phyloP scores from a whole-genome alignment of 2,113 vertebrate genomes.

The Irena cyanogastra region DNA sequence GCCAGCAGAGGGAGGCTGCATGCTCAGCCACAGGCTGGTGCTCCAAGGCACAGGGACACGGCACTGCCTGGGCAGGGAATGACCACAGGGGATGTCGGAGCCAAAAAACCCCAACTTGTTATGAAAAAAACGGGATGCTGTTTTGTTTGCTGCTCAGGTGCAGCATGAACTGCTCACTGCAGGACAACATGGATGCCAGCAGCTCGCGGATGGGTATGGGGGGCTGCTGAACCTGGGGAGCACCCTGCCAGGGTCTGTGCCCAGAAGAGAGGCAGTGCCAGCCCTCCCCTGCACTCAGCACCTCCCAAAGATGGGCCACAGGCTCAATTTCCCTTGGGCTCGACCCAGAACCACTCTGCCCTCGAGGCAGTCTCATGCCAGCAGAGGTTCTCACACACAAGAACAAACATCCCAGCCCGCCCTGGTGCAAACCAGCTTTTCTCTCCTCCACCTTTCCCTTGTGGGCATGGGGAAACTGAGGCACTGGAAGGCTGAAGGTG shows the following conservation, averaged over 20 bases:
- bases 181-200: background rate
- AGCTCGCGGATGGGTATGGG: background rate
- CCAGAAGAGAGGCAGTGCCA: background rate
- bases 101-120: rapidly evolving
- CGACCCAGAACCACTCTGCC: background rate
- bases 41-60: background rate
- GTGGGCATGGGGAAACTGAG: background rate
- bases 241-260: background rate
- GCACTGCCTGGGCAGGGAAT: background rate
- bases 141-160: background rate
- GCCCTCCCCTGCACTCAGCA: background rate
- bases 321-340: background rate
- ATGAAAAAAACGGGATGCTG: background rate
- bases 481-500: background rate
- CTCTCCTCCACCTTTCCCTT: background rate
- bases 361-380: background rate
- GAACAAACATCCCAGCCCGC: background rate
- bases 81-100: rapidly evolving
- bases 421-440: background rate
- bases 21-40: background rate
- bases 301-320: background rate
- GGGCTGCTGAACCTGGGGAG: background rate
- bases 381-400: rapidly evolving
- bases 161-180: background rate
- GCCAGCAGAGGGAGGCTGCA: background rate